phyloP scores from a whole-genome alignment of 2,113 vertebrate genomes.

The Butastur rufipennis region DNA sequence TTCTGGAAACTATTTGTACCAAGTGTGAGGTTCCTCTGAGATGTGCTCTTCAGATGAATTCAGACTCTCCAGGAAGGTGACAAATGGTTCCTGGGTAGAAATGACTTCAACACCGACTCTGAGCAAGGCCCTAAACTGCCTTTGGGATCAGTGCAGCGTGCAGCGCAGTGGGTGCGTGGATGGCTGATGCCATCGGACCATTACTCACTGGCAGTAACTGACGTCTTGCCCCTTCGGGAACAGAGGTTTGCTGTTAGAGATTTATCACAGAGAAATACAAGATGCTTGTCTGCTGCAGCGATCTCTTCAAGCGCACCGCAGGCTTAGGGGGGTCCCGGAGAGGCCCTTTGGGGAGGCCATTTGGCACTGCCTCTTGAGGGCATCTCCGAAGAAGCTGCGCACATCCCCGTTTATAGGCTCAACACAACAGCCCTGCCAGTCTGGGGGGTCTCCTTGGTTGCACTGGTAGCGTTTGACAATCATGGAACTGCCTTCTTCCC shows the following conservation, averaged over 20 bases:
- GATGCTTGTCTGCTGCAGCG: background rate
- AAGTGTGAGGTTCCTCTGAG: background rate
- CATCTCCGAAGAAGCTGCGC: background rate
- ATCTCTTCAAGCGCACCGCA: background rate
- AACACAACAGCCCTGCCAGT: background rate
- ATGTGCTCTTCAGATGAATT: background rate
- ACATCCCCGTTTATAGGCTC: background rate
- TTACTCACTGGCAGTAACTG: background rate
- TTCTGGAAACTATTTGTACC: background rate
- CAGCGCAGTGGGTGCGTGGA: fast-evolving
- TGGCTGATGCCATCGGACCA: fast-evolving
- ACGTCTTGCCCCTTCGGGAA: fast-evolving
- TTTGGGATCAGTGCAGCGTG: fast-evolving
- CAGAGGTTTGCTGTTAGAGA: background rate
- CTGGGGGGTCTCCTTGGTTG: background rate
- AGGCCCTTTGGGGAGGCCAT: background rate
- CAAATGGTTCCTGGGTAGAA: background rate
- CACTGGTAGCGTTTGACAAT: background rate
- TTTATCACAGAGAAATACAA: background rate
- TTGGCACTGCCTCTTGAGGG: background rate
- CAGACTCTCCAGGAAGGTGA: background rate
- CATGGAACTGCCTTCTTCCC: background rate
- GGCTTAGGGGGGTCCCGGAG: fast-evolving
- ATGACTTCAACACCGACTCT: background rate
- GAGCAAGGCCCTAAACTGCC: background rate